A percentile compares a stretch with the other conserved stretches of the same genome.
Conservation (phyloP, 2,888 invertebrate genomes). For the Thysanoteuthis rhombus region DNA sequence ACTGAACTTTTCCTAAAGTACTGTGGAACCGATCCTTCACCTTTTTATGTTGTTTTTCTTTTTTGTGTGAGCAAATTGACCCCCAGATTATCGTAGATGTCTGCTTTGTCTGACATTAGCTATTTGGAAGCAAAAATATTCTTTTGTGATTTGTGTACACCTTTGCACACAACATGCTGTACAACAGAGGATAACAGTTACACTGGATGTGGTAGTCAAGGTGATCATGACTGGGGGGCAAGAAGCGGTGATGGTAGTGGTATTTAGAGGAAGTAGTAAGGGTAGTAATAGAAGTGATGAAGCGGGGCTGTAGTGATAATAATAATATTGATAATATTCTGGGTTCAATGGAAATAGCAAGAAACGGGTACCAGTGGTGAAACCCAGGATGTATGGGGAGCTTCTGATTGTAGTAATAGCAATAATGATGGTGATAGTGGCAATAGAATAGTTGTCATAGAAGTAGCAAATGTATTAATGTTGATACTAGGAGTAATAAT, state of each 20-base stretch:
- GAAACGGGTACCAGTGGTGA: background rate
- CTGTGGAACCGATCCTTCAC: slow-evolving; percentile 12
- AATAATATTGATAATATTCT: background rate
- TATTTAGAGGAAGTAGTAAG: background rate
- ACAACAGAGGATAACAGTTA: background rate
- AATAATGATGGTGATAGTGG: too few species aligned
- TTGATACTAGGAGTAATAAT: too few species aligned
- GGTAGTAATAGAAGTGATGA: background rate
- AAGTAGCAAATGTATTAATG: too few species aligned
- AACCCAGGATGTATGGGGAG: too few species aligned
- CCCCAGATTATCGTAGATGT: background rate
- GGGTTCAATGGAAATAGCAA: background rate
- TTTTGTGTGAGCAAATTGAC: background rate
- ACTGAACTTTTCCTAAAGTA: background rate
- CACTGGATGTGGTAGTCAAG: background rate
- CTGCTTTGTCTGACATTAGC: slow-evolving; percentile 12
- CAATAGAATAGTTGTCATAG: too few species aligned
- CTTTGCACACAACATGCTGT: background rate
- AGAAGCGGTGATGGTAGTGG: background rate
- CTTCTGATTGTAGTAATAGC: too few species aligned
- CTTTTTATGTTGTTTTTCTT: background rate
- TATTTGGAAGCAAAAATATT: background rate
- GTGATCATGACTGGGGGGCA: background rate
- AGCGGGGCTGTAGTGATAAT: background rate
- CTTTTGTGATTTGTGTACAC: background rate